Conservation (phyloP, 2,113 vertebrate species). For the Ellobius talpinus region DNA sequence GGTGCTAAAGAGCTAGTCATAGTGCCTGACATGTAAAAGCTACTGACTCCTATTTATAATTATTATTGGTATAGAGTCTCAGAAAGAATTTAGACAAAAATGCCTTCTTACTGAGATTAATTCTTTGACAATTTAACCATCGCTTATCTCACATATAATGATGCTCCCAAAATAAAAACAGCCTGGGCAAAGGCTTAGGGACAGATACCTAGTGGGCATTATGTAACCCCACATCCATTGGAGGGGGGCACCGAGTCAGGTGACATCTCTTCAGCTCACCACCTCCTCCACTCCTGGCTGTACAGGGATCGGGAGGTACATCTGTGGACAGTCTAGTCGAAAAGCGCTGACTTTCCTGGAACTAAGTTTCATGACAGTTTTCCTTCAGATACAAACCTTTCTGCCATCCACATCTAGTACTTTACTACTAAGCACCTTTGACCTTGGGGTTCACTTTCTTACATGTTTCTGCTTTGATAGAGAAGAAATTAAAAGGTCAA, state of each 20-base stretch:
- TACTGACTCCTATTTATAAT: neutral
- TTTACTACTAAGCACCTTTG: neutral
- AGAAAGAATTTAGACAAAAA: neutral
- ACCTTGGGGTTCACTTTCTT: neutral
- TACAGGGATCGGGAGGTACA: neutral
- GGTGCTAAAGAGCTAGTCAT: neutral
- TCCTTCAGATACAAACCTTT: constrained; percentile 2
- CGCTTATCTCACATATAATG: neutral
- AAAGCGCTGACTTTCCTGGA: neutral
- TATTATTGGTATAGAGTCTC: neutral
- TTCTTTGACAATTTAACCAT: neutral
- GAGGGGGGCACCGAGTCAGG: neutral
- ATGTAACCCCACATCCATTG: neutral
- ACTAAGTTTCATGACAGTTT: neutral
- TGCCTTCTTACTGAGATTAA: neutral
- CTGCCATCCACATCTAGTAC: neutral
- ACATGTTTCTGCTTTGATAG: neutral
- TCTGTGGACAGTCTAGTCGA: neutral
- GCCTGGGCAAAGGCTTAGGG: neutral
- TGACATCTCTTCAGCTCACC: neutral
- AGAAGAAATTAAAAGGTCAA: neutral
- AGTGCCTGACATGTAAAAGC: neutral
- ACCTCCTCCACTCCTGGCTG: neutral
- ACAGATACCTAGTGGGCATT: neutral
- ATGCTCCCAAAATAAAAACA: neutral